Evolutionary conservation across 1,140 invertebrate genomes (phyloP).

Genomic region (Eupristina koningsbergeri): DNA sequence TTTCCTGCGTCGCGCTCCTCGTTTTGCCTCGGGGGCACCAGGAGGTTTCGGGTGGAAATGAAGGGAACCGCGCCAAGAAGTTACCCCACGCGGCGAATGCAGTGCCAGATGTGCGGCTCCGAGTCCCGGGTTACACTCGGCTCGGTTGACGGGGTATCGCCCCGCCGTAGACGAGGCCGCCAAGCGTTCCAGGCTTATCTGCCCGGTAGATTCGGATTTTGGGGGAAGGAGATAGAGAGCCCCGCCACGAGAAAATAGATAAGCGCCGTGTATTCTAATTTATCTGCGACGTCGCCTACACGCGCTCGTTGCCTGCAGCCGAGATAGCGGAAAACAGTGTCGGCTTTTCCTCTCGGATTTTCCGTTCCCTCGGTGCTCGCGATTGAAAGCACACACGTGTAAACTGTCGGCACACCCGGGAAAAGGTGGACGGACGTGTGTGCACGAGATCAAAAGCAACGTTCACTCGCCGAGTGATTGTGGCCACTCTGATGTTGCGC

Average conservation of each 20-base stretch:
- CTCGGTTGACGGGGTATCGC: no score
- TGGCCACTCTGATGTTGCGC: no score
- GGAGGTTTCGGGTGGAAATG: neutral
- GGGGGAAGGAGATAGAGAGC: neutral
- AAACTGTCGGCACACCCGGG: neutral
- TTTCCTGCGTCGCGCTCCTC: neutral
- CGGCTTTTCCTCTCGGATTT: no score
- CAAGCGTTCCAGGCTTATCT: neutral
- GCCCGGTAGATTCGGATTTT: neutral
- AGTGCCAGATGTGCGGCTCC: neutral
- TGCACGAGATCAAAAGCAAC: neutral
- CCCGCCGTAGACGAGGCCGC: neutral
- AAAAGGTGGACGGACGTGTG: no score
- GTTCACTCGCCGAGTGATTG: neutral
- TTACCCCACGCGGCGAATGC: constrained; percentile 11
- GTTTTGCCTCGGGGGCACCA: neutral
- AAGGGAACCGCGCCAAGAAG: constrained; percentile 5
- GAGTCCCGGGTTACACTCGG: neutral
- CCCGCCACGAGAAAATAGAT: neutral
- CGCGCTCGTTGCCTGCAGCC: neutral
- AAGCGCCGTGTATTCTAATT: neutral
- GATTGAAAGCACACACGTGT: neutral
- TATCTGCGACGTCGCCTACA: neutral
- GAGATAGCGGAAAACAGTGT: no score
- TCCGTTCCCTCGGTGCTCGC: neutral